Base-by-base conservation (phyloP, 2,113 vertebrate genomes). In the Beaufortia kweichowensis region DNA sequence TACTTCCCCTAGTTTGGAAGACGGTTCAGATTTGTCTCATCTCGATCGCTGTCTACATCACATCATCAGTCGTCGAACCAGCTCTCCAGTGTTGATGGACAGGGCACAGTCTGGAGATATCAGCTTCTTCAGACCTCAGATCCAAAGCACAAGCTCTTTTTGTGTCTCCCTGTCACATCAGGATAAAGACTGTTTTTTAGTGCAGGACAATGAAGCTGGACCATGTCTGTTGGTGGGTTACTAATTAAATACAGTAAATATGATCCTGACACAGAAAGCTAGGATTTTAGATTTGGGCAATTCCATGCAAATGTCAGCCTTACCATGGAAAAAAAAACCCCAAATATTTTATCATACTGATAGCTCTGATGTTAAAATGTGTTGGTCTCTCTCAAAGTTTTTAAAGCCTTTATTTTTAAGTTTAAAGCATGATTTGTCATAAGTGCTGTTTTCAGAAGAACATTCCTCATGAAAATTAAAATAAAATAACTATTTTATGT, bases 21-120 rank as follows among this genome's bases (percentile, higher is more conserved):
- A 82, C 68, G 72, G 68, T 76, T 79, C 81, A 71, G 87, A 91
- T 77, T 84, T 93, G 55, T 81, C 71, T 69, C 81, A 88, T 17
- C 90, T 91, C 17, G 75, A 70, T 70, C 85, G 86, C 69, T 87
- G 85, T 80, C 86, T 93, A 43, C 85, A 88, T 50, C 83, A 86
- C 55, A 84, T 88, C 41, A 81, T 90, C 80, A 78, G 55, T 53
- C 87, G 82, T 74, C 90, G 89, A 66, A 88, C 81, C 41, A 79
- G 82, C 57, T 88, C 85, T 31, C 86, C 85, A 9, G 79, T 83
- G 21, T 76, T 84, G 39, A 77, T 67, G 6, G 80, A 84, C 31
- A 77, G 35, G 4, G 6, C 35, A 60, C 69, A 66, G 56, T 39
- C 69, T 7, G 4, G 69, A 29, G 65, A 72, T 0, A 12, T 9